A percentile compares a stretch with the other conserved stretches of the same genome.
Conservation (phyloP, 2,888 invertebrate species). For the Escarpia spicata region DNA sequence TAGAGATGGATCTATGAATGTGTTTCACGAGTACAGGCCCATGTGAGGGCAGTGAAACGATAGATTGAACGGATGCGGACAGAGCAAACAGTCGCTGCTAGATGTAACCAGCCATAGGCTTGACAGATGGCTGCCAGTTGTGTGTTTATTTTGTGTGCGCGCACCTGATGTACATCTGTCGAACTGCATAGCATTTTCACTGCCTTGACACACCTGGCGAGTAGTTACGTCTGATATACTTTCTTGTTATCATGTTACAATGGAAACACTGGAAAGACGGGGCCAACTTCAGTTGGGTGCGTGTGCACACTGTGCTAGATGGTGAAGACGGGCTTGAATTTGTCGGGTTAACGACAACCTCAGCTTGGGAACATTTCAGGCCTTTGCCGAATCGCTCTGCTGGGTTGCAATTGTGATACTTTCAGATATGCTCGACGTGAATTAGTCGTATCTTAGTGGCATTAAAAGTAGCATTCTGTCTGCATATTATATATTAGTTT, state of each 20-base stretch:
- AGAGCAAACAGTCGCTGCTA: conserved; percentile 4
- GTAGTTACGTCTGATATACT: background rate
- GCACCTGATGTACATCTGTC: background rate
- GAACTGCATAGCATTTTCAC: conserved; percentile 5
- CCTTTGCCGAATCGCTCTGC: background rate
- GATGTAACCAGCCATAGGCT: background rate
- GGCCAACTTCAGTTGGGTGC: background rate
- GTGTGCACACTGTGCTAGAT: background rate
- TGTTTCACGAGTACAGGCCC: background rate
- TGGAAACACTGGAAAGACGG: background rate
- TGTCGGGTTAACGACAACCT: background rate
- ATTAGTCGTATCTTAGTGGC: conserved; percentile 9
- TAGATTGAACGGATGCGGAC: background rate
- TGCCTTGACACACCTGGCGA: background rate
- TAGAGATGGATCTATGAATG: background rate
- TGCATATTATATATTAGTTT: background rate
- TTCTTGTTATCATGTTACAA: background rate
- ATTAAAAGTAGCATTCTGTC: conserved; percentile 16
- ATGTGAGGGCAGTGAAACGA: background rate
- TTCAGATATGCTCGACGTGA: conserved; percentile 16
- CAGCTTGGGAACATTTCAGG: background rate
- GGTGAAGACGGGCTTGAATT: background rate
- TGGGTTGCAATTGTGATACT: background rate
- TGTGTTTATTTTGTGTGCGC: background rate
- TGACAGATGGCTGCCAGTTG: background rate